phyloP scores from a whole-genome alignment of 1,140 invertebrate genomes.

The Wiebesia pumilae region DNA sequence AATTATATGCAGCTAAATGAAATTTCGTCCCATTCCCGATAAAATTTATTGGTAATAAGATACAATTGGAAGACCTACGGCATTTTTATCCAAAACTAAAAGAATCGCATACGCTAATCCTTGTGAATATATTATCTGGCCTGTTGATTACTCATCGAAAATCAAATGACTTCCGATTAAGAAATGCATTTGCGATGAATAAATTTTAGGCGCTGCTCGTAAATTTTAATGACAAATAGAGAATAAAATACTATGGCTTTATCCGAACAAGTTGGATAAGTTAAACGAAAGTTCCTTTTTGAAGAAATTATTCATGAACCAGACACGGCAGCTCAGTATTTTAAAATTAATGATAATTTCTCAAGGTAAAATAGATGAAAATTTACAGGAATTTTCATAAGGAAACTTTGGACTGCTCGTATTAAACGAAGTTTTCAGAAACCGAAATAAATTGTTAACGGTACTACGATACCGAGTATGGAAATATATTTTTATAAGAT shows the following conservation, averaged over 20 bases:
- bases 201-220: background rate
- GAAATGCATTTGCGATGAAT: background rate
- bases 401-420: background rate
- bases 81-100: too few species aligned
- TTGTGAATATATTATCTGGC: too few species aligned
- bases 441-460: background rate
- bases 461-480: too few species aligned
- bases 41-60: too few species aligned
- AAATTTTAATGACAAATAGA: background rate
- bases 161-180: background rate
- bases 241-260: background rate
- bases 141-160: background rate
- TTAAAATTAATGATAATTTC: background rate
- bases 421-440: background rate
- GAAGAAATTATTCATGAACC: background rate
- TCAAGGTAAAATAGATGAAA: background rate
- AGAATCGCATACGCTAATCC: too few species aligned
- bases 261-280: background rate
- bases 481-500: too few species aligned
- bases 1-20: too few species aligned
- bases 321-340: background rate
- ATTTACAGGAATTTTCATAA: background rate
- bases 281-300: background rate
- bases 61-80: too few species aligned
- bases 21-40: too few species aligned